Base-by-base conservation (phyloP, 1,140 invertebrate species). In the Stegodyphus mimosarum region DNA sequence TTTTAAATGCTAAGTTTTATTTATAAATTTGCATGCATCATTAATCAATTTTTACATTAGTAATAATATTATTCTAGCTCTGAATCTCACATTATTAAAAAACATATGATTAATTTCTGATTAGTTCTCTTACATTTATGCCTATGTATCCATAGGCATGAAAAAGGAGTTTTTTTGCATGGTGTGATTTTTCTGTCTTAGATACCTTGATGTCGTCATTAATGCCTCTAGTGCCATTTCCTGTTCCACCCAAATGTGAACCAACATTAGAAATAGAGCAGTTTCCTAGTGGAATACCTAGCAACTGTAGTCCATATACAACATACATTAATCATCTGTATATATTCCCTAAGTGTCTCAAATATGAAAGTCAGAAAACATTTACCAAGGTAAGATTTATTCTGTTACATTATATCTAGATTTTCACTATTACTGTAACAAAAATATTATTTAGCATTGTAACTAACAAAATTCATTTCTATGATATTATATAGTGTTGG, bases 321-420 rank as follows among this genome's bases (percentile, higher is more conserved):
- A 94, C 93, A 33, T 98, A 95, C 90, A 91, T 94, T 6, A 97
- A 99, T 91, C 94, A 97, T 90, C 90, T 99, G 0, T 98, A 97
- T 90, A 94, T 99, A 4, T 97, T 97, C 90, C 97, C 97, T 0
- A 91, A 95, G 81, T 92, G 91, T 76, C 91, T 99, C 9, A 95
- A 94, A 89, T 98, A 97, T 89, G 97, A 98, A 90, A 94, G 94
- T n/a, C 96, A 98, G 90, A 98, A 97, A 90, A 92, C 94, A 87
- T 95, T 97, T 88, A 94, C 91, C 6, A 92, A 92, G 89, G 92
- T 91, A 85, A 33, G 33, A 33, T 33, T 33, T 33, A 33, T 33
- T 33, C 33, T 33, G 33, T 33, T 33, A 33, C 33, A 33, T 33
- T 33, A 33, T 33, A 33, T 33, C 33, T 33, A 33, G 33, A 33